Evolutionary conservation across 2,888 invertebrate species (phyloP).

Genomic region (Drosophila antonietae): DNA sequence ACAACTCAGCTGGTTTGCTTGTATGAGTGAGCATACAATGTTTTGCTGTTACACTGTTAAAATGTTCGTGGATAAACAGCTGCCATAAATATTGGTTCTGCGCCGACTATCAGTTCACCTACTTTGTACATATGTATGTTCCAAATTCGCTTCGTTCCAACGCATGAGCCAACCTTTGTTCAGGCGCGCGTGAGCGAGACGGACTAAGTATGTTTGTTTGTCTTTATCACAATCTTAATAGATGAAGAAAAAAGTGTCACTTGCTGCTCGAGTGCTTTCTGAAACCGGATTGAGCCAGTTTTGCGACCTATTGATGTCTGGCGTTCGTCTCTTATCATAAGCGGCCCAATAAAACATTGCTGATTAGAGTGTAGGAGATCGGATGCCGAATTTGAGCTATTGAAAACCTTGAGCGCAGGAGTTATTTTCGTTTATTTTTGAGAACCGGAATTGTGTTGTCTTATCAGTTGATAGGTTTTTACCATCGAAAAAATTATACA

Average conservation of each 20-base stretch:
- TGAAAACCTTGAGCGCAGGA: constrained; percentile 28
- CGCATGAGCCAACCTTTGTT: constrained; percentile 49
- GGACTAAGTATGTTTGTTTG: constrained; percentile 29
- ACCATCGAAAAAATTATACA: neutral
- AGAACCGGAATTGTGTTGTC: constrained; percentile 30
- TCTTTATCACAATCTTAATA: constrained; percentile 48
- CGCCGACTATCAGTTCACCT: constrained; percentile 56
- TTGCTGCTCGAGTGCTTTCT: constrained; percentile 32
- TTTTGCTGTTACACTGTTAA: constrained; percentile 30
- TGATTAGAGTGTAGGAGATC: constrained; percentile 38
- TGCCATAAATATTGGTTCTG: constrained; percentile 13
- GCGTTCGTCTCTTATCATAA: constrained; percentile 41
- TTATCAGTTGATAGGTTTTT: constrained; percentile 43
- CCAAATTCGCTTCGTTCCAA: neutral
- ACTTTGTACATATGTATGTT: neutral
- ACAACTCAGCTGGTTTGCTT: constrained; percentile 27
- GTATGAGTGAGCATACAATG: constrained; percentile 4
- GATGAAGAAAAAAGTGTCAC: constrained; percentile 23
- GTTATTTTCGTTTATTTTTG: constrained; percentile 4
- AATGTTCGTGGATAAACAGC: constrained; percentile 41
- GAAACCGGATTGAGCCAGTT: constrained; percentile 58
- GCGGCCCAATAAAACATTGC: constrained; percentile 26
- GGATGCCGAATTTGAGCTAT: constrained; percentile 30
- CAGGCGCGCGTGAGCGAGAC: constrained; percentile 24
- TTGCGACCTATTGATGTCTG: constrained; percentile 35